Base-by-base conservation (phyloP, 2,113 vertebrate species). In the Zootoca vivipara region DNA sequence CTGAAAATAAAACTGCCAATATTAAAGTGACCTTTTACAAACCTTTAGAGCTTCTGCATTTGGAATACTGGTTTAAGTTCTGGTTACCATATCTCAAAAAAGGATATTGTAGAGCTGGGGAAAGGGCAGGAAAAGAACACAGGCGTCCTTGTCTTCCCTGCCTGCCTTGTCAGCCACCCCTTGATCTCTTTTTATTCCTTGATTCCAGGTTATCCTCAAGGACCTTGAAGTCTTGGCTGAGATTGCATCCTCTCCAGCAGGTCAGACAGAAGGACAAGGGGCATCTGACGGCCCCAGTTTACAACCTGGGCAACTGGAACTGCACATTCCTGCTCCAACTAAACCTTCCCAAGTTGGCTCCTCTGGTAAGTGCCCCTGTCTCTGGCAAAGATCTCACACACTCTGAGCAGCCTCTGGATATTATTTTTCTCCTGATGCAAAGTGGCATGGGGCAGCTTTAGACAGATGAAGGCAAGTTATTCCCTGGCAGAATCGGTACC, bases 171-270 rank as follows among this genome's bases (percentile, higher is more conserved):
- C 28, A 30, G 46, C 77, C 26, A 26, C 1, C 2, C 2, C 0
- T 0, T 22, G 24, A 15, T 35, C n/a, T 70, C 40, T 16, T 20
- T 62, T 62, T 62, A 18, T 0, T n/a, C 0, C 89, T 79, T 95
- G 81, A 93, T 78, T 3, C 0, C 92, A 98, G 98, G 99, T 99
- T 62, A 98, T 99, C 91, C 96, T 99, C 87, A 99, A 99, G 96
- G 99, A 99, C 93, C 96, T 99, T 93, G 99, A 99, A 72, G 97
- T 99, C 82, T 89, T 99, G 74, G 99, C 99, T 1, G 99, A 99
- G 96, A 99, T 99, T 0, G 99, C 98, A 0, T 99, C 99, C 16
- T 99, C 99, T n/a, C 99, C 99, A 0, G 99, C 99, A 0, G 98
- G 99, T 85, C 99, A 99, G 93, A 97, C 97, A 0, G 98, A 98